Evolutionary conservation across 2,888 invertebrate genomes (phyloP).

Genomic region (Meliscaeva auricollis): DNA sequence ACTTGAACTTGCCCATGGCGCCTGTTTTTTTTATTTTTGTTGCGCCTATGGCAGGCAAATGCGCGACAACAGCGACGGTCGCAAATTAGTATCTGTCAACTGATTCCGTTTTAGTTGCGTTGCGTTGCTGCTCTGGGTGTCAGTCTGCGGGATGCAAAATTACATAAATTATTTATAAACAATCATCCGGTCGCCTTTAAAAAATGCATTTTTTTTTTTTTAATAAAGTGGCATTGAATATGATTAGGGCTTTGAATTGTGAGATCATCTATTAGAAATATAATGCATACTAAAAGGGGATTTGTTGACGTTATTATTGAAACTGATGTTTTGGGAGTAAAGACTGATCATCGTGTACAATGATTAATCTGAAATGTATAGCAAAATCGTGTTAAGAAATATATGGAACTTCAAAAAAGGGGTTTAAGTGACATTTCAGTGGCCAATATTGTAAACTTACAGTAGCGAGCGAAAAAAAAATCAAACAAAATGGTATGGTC

Average conservation of each 20-base stretch:
- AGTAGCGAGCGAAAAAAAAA: too few species aligned
- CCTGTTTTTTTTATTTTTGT: not conserved
- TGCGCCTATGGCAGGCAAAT: slow-evolving; percentile 24
- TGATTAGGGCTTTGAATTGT: slow-evolving; percentile 4
- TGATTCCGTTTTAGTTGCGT: slow-evolving; percentile 45
- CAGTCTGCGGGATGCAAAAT: slow-evolving; percentile 27
- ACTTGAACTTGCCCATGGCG: slow-evolving; percentile 39
- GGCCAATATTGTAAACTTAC: too few species aligned
- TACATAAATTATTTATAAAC: not conserved
- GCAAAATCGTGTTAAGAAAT: too few species aligned
- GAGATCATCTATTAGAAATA: slow-evolving; percentile 19
- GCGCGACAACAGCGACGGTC: slow-evolving; percentile 28
- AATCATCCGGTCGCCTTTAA: slow-evolving; percentile 23
- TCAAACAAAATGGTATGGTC: too few species aligned
- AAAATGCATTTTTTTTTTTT: slow-evolving; percentile 5
- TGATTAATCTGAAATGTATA: too few species aligned
- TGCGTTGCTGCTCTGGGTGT: not conserved
- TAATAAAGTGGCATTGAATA: slow-evolving; percentile 13
- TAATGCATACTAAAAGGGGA: not conserved
- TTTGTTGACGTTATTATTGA: not conserved
- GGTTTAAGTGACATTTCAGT: too few species aligned
- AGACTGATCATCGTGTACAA: too few species aligned
- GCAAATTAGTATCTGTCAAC: slow-evolving; percentile 63
- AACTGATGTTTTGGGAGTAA: not conserved
- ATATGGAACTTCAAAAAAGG: too few species aligned